Percentiles rank a stretch among this genome's conserved stretches.
Evolutionary conservation across 2,888 invertebrate genomes (phyloP).

Genomic region (Sinhomidia bicolor): DNA sequence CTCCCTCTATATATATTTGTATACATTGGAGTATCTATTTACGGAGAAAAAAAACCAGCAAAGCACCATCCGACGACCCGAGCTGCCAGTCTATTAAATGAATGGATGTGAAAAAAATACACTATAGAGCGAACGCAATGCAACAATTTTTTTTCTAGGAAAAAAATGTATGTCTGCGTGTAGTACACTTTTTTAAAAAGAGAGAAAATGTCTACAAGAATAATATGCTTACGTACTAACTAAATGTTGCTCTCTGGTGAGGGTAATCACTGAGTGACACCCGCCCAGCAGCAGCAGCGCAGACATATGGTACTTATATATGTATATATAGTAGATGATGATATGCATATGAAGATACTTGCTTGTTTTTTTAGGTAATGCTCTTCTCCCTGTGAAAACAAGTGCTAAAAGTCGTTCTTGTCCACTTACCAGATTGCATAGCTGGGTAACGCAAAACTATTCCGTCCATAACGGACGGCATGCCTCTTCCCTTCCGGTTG

Average conservation of each 20-base stretch:
- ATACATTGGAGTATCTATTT: neutral
- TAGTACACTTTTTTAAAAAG: neutral
- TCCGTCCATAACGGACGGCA: conserved; percentile 88
- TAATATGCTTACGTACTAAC: neutral
- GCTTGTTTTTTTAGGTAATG: too few species aligned
- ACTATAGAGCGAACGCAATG: neutral
- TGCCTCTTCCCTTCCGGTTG: conserved; percentile 91
- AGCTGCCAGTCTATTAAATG: conserved; percentile 20
- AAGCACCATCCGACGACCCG: neutral
- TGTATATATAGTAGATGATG: neutral
- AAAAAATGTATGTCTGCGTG: too few species aligned
- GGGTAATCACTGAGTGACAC: conserved; percentile 12
- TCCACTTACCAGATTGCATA: conserved; percentile 80
- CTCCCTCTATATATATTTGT: too few species aligned
- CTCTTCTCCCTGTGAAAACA: neutral
- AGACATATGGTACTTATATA: neutral
- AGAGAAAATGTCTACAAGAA: neutral
- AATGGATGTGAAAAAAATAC: conserved; percentile 7
- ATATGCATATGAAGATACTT: too few species aligned
- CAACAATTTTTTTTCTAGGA: neutral
- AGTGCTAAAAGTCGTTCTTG: conserved; percentile 66
- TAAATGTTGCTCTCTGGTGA: neutral
- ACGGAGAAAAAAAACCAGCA: neutral
- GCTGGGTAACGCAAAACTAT: conserved; percentile 90
- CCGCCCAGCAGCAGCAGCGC: neutral